A percentile compares a stretch with the other conserved stretches of the same genome.
Evolutionary conservation across 2,797 vertebrate species (phyloP).

Genomic region (Paratrypauchen microcephalus): DNA sequence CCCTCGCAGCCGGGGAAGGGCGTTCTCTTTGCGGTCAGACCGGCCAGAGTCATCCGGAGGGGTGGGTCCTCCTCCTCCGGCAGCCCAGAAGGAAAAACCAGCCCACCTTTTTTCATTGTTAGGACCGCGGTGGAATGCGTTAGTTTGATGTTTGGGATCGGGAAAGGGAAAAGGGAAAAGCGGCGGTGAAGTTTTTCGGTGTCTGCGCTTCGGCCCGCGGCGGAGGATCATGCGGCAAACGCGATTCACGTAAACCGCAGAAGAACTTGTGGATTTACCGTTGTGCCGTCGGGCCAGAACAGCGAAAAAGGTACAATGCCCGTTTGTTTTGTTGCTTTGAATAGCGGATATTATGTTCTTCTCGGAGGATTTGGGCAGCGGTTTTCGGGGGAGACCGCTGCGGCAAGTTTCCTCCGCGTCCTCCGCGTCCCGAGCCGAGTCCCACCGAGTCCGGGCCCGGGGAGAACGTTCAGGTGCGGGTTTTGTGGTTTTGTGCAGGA

Average conservation of each 20-base stretch:
- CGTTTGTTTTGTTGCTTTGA: background rate
- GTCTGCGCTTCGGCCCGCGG: slow-evolving; percentile 8
- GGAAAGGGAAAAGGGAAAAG: slow-evolving; percentile 66
- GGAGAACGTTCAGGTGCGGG: slow-evolving; percentile 56
- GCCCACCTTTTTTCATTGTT: slow-evolving; percentile 84
- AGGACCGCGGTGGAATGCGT: slow-evolving; percentile 80
- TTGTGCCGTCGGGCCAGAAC: slow-evolving; percentile 28
- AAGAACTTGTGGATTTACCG: slow-evolving; percentile 63
- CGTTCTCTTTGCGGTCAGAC: slow-evolving; percentile 78
- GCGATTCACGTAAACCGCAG: slow-evolving; percentile 29
- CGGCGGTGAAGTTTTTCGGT: background rate
- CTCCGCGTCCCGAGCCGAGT: slow-evolving; percentile 36
- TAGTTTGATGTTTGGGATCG: slow-evolving; percentile 73
- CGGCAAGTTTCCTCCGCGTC: slow-evolving; percentile 62
- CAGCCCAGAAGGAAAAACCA: slow-evolving; percentile 68
- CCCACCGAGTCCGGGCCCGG: too few species aligned
- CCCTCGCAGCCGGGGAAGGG: slow-evolving; percentile 73
- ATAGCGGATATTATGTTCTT: background rate
- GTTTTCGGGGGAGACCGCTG: slow-evolving; percentile 65
- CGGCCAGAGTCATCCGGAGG: slow-evolving; percentile 75
- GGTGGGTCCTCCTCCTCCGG: slow-evolving; percentile 78
- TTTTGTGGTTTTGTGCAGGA: slow-evolving; percentile 31
- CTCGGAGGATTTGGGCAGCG: slow-evolving; percentile 2
- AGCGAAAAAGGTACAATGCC: slow-evolving; percentile 41
- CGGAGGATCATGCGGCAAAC: slow-evolving; percentile 59